Conservation (phyloP, 2,797 vertebrate genomes). For the Tadarida brasiliensis region DNA sequence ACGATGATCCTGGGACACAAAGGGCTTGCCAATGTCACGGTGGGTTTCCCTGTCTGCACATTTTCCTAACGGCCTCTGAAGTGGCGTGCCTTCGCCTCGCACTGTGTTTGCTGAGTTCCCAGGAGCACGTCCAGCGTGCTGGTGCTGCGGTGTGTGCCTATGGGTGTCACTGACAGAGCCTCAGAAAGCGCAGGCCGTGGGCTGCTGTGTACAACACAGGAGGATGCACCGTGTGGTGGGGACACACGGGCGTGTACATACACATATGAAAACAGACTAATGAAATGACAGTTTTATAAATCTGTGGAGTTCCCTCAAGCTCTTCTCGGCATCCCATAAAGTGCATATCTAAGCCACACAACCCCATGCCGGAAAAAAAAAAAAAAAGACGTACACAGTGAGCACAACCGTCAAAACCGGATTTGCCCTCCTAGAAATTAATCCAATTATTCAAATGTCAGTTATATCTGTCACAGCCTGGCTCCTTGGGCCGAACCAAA, state of each 20-base stretch:
- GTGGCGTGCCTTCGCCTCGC: background rate
- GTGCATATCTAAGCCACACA: conserved; percentile 92
- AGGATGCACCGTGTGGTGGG: background rate
- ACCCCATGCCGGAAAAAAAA: conserved; percentile 85
- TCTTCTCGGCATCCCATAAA: conserved; percentile 85
- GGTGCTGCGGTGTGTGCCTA: background rate
- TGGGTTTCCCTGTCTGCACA: background rate
- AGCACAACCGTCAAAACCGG: conserved; percentile 84
- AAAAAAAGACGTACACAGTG: conserved; percentile 87
- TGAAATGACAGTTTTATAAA: conserved; percentile 26
- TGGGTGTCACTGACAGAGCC: accelerated
- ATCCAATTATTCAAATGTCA: conserved; percentile 95
- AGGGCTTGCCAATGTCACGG: background rate
- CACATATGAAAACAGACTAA: background rate
- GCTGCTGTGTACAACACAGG: background rate
- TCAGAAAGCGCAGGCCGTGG: no score
- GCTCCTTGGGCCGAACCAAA: conserved; percentile 90
- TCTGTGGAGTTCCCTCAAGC: conserved; percentile 65
- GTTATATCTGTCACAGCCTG: conserved; percentile 92
- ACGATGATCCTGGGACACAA: background rate
- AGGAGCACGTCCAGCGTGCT: background rate
- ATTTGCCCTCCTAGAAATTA: conserved; percentile 91
- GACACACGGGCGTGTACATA: background rate
- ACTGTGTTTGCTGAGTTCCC: background rate
- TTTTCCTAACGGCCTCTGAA: background rate